phyloP scores from a whole-genome alignment of 2,113 vertebrate genomes.

The Oenanthe oenanthe region DNA sequence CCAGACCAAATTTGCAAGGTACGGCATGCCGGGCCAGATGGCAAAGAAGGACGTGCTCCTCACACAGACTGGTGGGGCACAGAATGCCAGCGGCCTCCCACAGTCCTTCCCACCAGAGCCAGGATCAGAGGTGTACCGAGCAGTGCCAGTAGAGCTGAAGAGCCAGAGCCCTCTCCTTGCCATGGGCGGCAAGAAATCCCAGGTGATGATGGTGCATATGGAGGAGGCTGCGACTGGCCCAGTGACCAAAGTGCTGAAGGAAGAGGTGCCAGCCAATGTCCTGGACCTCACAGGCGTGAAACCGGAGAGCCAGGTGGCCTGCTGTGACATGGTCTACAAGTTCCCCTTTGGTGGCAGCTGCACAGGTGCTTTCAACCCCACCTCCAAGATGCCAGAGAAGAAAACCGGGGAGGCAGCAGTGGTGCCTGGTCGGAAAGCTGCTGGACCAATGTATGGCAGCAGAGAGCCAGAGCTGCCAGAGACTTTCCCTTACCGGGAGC shows the following conservation, averaged over 20 bases:
- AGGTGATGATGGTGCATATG: constrained; percentile 94
- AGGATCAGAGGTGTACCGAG: constrained; percentile 81
- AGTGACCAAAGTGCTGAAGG: constrained; percentile 89
- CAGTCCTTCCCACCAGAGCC: constrained; percentile 83
- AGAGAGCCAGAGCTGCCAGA: constrained; percentile 80
- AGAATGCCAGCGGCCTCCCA: constrained; percentile 76
- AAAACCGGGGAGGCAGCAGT: constrained; percentile 39
- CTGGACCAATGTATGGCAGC: constrained; percentile 72
- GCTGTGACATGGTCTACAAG: constrained; percentile 97
- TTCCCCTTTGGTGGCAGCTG: constrained; percentile 93
- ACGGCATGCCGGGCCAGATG: constrained; percentile 88
- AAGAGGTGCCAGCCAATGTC: constrained; percentile 81
- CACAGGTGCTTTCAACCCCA: constrained; percentile 85
- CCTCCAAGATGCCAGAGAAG: constrained; percentile 83
- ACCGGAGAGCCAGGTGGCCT: constrained; percentile 91
- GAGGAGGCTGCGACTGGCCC: constrained; percentile 81
- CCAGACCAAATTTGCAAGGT: constrained; percentile 89
- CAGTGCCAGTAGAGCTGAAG: constrained; percentile 86
- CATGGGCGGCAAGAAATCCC: constrained; percentile 84
- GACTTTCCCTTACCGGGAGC: constrained; percentile 79
- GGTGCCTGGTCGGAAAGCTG: constrained; percentile 63
- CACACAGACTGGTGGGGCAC: constrained; percentile 79
- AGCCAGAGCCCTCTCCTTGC: constrained; percentile 83
- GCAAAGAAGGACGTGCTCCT: constrained; percentile 88
- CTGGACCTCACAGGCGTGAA: constrained; percentile 92